Evolutionary conservation across 37 sponge, comb jelly and placozoan genomes (phyloP).

Genomic region (Halichondria panicea): DNA sequence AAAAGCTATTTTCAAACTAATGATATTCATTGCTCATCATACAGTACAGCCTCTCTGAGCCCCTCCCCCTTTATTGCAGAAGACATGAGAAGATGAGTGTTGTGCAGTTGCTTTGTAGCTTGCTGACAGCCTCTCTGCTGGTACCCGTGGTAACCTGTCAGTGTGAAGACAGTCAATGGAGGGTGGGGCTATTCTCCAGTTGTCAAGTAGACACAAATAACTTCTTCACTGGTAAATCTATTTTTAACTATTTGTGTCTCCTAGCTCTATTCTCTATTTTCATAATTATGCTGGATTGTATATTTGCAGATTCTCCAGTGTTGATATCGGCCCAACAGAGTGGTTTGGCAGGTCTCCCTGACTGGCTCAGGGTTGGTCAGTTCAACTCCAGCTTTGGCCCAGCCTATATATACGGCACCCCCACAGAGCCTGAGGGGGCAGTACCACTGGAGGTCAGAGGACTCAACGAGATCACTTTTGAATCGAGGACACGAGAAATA

Average conservation of each 20-base stretch:
- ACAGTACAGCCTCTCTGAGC: too few relatives aligned
- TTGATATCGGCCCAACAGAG: neutral
- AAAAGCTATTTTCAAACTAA: too few relatives aligned
- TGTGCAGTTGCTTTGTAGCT: neutral
- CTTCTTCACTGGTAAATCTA: neutral
- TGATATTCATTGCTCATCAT: too few relatives aligned
- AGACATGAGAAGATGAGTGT: neutral
- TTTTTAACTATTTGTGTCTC: neutral
- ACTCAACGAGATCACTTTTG: slow-evolving; percentile 1
- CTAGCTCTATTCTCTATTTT: neutral
- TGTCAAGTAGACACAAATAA: neutral
- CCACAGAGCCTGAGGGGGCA: neutral
- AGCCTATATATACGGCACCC: slow-evolving; percentile 14
- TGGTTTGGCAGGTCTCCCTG: slow-evolving; percentile 16
- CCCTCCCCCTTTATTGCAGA: too few relatives aligned
- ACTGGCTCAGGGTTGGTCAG: slow-evolving; percentile 1
- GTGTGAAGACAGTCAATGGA: neutral
- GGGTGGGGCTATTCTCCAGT: neutral
- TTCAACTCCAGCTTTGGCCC: neutral
- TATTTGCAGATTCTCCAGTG: neutral
- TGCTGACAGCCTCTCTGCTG: neutral
- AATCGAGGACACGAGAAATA: neutral
- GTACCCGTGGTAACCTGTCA: neutral
- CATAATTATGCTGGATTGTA: neutral
- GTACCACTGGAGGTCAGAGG: neutral